phyloP scores from a whole-genome alignment of 2,888 invertebrate species.

The Latrodectus elegans region DNA sequence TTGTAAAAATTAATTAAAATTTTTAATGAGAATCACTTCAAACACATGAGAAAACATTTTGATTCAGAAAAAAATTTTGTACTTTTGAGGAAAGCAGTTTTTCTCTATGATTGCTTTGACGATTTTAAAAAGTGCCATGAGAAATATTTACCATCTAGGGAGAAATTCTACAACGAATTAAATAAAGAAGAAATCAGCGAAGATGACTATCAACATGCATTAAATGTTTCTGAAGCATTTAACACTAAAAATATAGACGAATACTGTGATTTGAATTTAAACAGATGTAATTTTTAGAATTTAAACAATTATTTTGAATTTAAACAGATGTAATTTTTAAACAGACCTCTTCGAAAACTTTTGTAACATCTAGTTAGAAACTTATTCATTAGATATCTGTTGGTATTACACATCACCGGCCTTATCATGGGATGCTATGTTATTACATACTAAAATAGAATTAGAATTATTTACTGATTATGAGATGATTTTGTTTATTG shows the following conservation, averaged over 20 bases:
- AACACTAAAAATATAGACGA: too few relatives aligned
- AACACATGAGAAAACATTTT: not conserved
- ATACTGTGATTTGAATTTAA: too few relatives aligned
- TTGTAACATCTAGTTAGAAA: constrained; percentile 70
- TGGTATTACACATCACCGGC: constrained; percentile 72
- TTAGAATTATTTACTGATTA: constrained; percentile 72
- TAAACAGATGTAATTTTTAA: too few relatives aligned
- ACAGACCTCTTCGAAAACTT: constrained; percentile 73
- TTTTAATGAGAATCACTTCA: not conserved
- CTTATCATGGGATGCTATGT: constrained; percentile 72
- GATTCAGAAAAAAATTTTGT: not conserved
- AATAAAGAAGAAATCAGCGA: constrained; percentile 59
- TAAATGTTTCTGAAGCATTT: too few relatives aligned
- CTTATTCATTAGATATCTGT: constrained; percentile 72
- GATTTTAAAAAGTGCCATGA: not conserved
- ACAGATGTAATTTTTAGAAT: constrained; percentile 72
- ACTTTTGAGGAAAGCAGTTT: not conserved
- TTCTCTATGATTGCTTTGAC: not conserved
- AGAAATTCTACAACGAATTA: constrained; percentile 68
- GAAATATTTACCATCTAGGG: constrained; percentile 3
- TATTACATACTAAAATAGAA: constrained; percentile 72
- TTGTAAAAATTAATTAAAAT: not conserved
- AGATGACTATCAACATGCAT: constrained; percentile 70
- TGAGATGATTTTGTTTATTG: constrained; percentile 72
- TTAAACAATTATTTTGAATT: too few relatives aligned